phyloP scores from a whole-genome alignment of 2,113 vertebrate genomes.

The Capreolus pygargus region DNA sequence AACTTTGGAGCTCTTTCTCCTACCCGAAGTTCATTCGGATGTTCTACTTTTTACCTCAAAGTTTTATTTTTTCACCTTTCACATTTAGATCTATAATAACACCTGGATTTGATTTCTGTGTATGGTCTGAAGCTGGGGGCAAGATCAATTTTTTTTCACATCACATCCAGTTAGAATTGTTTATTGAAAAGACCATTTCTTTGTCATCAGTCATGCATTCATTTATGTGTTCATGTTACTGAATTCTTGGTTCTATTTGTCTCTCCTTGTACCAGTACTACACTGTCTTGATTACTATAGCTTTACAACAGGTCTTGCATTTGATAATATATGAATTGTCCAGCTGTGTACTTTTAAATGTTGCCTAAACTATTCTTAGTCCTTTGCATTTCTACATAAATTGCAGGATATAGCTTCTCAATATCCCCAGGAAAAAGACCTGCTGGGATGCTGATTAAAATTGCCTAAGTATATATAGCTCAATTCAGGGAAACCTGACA shows the following conservation, averaged over 20 bases:
- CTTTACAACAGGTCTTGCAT: background rate
- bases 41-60: background rate
- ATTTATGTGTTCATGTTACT: background rate
- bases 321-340: background rate
- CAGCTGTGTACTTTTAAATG: background rate
- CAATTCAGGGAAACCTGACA: background rate
- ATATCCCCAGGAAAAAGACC: background rate
- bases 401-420: background rate
- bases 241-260: background rate
- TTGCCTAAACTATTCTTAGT: background rate
- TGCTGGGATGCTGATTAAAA: background rate
- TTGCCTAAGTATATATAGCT: background rate
- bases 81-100: background rate
- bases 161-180: background rate
- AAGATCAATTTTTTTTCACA: background rate
- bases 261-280: background rate
- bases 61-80: background rate
- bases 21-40: background rate
- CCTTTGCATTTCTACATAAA: background rate
- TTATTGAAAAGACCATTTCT: background rate
- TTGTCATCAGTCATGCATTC: background rate
- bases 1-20: background rate
- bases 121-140: background rate
- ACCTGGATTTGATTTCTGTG: background rate
- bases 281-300: background rate